Evolutionary conservation across 2,113 vertebrate genomes (phyloP).

Genomic region (Siphamia tubifer): DNA sequence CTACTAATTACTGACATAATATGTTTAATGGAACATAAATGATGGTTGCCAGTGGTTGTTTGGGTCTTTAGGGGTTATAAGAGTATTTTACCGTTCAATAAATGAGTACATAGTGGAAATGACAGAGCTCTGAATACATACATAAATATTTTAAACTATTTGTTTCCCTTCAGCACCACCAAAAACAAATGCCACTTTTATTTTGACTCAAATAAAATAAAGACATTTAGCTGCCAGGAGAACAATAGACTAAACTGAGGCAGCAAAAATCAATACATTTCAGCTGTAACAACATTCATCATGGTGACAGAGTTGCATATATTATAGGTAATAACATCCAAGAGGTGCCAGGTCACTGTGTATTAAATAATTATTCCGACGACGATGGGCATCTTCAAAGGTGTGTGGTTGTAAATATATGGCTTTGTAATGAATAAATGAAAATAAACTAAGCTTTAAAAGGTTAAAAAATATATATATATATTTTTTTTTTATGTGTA

Average conservation of each 20-base stretch:
- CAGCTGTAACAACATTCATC: conserved; percentile 38
- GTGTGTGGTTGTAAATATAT: neutral
- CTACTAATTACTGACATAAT: too few species aligned
- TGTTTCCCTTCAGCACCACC: neutral
- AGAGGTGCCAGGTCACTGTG: neutral
- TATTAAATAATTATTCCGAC: neutral
- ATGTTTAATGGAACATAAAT: too few species aligned
- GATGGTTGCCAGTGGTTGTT: too few species aligned
- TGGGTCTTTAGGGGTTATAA: too few species aligned
- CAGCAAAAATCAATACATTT: conserved; percentile 28
- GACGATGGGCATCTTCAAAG: neutral
- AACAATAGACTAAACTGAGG: conserved; percentile 38
- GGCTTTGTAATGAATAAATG: neutral
- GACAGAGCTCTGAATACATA: neutral
- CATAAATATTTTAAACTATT: neutral
- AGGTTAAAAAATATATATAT: too few species aligned
- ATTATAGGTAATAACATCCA: conserved; percentile 19
- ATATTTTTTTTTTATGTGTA: too few species aligned
- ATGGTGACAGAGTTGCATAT: conserved; percentile 44
- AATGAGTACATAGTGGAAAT: neutral
- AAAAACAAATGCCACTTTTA: conserved; percentile 26
- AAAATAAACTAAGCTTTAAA: too few species aligned
- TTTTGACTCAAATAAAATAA: conserved; percentile 32
- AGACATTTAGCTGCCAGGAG: conserved; percentile 14
- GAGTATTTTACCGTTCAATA: neutral